Percentiles rank a stretch among this genome's conserved stretches.
Conservation (phyloP, 1,140 invertebrate genomes). For the Drosophila ananassae region DNA sequence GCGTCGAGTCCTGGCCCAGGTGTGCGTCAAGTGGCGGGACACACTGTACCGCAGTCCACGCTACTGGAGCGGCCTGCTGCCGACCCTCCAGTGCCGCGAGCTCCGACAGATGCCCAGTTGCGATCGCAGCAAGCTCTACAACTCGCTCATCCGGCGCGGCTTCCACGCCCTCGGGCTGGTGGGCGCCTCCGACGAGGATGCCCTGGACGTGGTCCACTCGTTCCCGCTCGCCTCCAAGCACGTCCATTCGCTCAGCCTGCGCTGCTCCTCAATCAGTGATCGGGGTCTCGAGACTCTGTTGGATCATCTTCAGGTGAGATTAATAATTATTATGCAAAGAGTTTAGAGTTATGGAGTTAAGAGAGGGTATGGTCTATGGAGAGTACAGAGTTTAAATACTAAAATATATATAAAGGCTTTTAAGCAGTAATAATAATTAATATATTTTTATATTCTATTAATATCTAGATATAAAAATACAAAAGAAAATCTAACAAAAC, state of each 20-base stretch:
- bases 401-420: no score
- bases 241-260: slow-evolving; percentile 91
- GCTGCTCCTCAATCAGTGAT: slow-evolving; percentile 95
- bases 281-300: slow-evolving; percentile 93
- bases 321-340: no score
- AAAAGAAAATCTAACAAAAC: no score
- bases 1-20: slow-evolving; percentile 90
- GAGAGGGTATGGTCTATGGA: no score
- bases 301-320: slow-evolving; percentile 91
- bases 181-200: slow-evolving; percentile 94
- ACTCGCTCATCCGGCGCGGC: slow-evolving; percentile 91
- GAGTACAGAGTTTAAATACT: no score
- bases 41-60: slow-evolving; percentile 92
- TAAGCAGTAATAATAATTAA: no score
- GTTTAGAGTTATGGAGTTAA: no score
- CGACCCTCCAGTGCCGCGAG: slow-evolving; percentile 93
- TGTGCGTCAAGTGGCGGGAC: slow-evolving; percentile 93
- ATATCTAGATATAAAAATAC: no score
- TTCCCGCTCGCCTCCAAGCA: slow-evolving; percentile 93
- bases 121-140: slow-evolving; percentile 90
- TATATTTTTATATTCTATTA: no score
- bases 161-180: slow-evolving; percentile 93
- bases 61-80: slow-evolving; percentile 93
- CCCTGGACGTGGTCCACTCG: slow-evolving; percentile 92
- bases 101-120: slow-evolving; percentile 88